Evolutionary conservation across 2,888 invertebrate genomes (phyloP).

Genomic region (Ligdia adustata): DNA sequence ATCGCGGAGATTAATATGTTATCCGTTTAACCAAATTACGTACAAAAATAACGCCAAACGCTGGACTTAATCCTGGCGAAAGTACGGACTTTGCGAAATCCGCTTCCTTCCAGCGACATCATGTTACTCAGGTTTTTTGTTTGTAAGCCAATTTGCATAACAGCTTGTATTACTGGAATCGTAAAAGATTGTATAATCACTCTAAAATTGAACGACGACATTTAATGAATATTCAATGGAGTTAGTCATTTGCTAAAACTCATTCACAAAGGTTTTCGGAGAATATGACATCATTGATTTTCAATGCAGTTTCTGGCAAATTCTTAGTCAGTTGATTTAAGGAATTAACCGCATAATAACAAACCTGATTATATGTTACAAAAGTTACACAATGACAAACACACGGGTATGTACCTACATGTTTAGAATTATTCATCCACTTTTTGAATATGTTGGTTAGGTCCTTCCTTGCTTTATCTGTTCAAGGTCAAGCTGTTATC

Average conservation of each 20-base stretch:
- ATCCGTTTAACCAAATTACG: conserved; percentile 17
- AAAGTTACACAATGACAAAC: too few species aligned
- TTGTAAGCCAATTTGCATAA: conserved; percentile 55
- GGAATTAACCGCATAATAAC: too few species aligned
- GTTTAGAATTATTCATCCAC: too few species aligned
- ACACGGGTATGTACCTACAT: too few species aligned
- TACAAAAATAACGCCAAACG: conserved; percentile 4
- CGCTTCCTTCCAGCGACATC: conserved; percentile 41
- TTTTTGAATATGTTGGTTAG: too few species aligned
- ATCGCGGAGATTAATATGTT: conserved; percentile 26
- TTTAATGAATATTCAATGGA: conserved; percentile 44
- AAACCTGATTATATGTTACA: too few species aligned
- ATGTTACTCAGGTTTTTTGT: conserved; percentile 48
- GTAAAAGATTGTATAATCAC: conserved; percentile 47
- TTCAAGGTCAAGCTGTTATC: conserved; percentile 10
- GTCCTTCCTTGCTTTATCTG: conserved; percentile 2
- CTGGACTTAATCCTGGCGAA: conserved; percentile 35
- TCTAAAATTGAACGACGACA: conserved; percentile 40
- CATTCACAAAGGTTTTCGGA: conserved; percentile 46
- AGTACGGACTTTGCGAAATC: conserved; percentile 38
- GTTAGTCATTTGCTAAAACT: conserved; percentile 42
- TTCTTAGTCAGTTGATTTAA: conserved; percentile 12
- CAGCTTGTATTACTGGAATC: conserved; percentile 46
- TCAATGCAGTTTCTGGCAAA: conserved; percentile 4
- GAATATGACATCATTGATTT: conserved; percentile 30